Evolutionary conservation across 1,140 invertebrate species (phyloP).

Genomic region (Sesamia nonagrioides): DNA sequence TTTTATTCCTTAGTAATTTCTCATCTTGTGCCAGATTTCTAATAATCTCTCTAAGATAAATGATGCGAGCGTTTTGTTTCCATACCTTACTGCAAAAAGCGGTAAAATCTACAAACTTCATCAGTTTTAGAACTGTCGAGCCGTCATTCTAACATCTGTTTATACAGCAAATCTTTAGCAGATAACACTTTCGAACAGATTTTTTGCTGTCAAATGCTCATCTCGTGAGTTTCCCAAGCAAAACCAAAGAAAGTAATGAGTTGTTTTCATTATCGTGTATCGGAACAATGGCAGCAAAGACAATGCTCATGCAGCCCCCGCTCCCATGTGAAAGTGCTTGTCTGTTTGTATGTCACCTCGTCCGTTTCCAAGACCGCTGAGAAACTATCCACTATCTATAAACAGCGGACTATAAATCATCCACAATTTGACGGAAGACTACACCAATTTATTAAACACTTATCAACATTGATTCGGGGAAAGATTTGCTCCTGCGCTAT

Average conservation of each 20-base stretch:
- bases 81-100: slow-evolving; percentile 1
- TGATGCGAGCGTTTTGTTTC: background rate
- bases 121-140: background rate
- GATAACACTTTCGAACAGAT: slow-evolving; percentile 41
- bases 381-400: slow-evolving; percentile 35
- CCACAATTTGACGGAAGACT: background rate
- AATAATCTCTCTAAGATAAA: background rate
- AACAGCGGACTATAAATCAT: slow-evolving; percentile 16
- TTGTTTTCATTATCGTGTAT: slow-evolving; percentile 41
- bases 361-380: slow-evolving; percentile 28
- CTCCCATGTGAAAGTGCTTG: slow-evolving; percentile 64
- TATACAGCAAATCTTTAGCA: background rate
- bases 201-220: slow-evolving; percentile 42
- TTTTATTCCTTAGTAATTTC: background rate
- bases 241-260: slow-evolving; percentile 55
- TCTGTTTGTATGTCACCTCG: slow-evolving; percentile 54
- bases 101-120: background rate
- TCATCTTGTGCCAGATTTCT: background rate
- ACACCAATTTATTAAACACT: background rate
- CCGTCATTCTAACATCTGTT: slow-evolving; percentile 1
- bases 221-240: slow-evolving; percentile 42
- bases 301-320: slow-evolving; percentile 50
- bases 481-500: slow-evolving; percentile 27
- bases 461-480: slow-evolving; percentile 14
- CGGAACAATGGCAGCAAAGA: slow-evolving; percentile 55